Evolutionary conservation across 1,140 invertebrate species (phyloP).

Genomic region (Vanessa atalanta): DNA sequence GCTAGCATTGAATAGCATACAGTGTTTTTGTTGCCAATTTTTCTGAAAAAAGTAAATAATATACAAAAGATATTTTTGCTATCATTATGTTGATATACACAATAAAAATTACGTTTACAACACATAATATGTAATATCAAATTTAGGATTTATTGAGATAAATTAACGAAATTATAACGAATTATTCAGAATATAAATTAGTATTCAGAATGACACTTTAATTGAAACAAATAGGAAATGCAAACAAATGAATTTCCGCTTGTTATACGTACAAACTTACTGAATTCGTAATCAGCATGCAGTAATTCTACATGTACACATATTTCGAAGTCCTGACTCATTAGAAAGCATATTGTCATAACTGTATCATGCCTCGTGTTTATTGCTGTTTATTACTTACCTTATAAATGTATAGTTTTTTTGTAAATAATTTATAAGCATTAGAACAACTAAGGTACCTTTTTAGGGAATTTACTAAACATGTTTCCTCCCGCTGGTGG

Average conservation of each 20-base stretch:
- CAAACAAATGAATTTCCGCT: constrained; percentile 24
- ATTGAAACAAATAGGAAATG: constrained; percentile 19
- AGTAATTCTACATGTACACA: constrained; percentile 34
- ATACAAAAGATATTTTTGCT: background rate
- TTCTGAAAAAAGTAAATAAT: constrained; percentile 82
- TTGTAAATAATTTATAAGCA: background rate
- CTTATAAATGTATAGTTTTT: background rate
- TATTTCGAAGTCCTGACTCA: constrained; percentile 46
- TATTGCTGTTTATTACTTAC: background rate
- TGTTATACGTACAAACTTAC: constrained; percentile 22
- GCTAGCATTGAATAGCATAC: constrained; percentile 89
- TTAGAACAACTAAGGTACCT: constrained; percentile 61
- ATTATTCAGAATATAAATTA: background rate
- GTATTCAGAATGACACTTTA: constrained; percentile 10
- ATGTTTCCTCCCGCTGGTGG: constrained; percentile 85
- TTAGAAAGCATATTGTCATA: constrained; percentile 47
- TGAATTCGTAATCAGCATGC: constrained; percentile 21
- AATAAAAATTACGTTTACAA: too few relatives aligned
- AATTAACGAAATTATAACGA: background rate
- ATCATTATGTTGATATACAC: too few relatives aligned
- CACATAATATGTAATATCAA: too few relatives aligned
- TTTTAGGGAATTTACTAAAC: constrained; percentile 81
- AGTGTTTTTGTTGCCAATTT: constrained; percentile 89
- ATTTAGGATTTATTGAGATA: too few relatives aligned
- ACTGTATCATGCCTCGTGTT: constrained; percentile 23